These are phyloP conservation scores for Alethe castanea DNA, from an alignment of 2,113 vertebrate genomes.

Conservation along the genomic window DNA sequence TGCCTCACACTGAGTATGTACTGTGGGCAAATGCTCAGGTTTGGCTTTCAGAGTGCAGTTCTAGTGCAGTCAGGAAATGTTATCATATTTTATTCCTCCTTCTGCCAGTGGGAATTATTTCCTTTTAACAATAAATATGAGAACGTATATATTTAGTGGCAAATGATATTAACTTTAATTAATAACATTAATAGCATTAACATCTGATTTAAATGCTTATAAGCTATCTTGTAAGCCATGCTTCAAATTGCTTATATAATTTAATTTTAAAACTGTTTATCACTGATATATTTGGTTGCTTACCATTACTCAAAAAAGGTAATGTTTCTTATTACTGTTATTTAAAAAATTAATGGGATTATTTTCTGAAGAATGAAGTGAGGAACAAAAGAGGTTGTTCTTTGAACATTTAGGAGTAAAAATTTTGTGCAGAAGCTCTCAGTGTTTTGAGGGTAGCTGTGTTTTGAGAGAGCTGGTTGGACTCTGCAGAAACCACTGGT, in stretches of 20 bases:
- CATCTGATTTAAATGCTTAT: not conserved
- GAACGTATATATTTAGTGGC: not conserved
- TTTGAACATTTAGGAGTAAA: not conserved
- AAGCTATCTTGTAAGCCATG: not conserved
- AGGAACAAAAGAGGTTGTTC: not conserved
- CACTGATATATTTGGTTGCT: not conserved
- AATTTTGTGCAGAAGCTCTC: not conserved
- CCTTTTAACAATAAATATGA: not conserved
- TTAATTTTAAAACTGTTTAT: not conserved
- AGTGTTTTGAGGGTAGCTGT: fast-evolving
- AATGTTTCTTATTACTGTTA: not conserved
- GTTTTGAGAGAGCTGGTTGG: not conserved
- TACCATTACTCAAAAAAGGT: not conserved
- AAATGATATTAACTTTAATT: not conserved
- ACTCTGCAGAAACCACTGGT: not conserved
- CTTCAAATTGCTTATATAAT: not conserved
- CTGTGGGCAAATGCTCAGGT: not conserved
- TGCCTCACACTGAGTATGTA: not conserved
- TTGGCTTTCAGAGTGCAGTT: not conserved
- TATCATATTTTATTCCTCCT: not conserved
- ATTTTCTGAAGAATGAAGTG: not conserved
- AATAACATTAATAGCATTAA: not conserved
- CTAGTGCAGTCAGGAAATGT: not conserved
- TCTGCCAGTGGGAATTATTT: not conserved
- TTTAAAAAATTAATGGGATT: not conserved